Percentiles rank a stretch among this genome's conserved stretches.
These are phyloP conservation scores for Trachelus iudaicus DNA, from an alignment of 2,888 invertebrate species.

Conservation along the genomic window DNA sequence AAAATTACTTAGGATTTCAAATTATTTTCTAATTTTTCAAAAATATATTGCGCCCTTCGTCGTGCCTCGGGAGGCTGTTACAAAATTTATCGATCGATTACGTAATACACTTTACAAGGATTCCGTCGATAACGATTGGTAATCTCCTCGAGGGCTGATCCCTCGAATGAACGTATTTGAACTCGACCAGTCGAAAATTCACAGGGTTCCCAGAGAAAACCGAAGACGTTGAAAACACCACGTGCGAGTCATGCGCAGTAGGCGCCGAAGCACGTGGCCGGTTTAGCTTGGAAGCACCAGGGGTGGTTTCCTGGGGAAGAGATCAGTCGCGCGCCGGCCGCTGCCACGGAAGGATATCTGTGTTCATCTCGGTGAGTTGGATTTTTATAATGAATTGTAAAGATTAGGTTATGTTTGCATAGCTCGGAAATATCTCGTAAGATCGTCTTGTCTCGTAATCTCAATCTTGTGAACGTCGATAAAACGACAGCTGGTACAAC, in stretches of 20 bases:
- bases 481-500: neutral
- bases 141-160: neutral
- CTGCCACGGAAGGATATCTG: constrained; percentile 57
- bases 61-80: neutral
- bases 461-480: neutral
- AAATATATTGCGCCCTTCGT: neutral
- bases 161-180: neutral
- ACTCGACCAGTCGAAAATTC: neutral
- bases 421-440: neutral
- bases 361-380: constrained; percentile 22
- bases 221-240: constrained; percentile 21
- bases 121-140: neutral
- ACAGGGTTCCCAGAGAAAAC: neutral
- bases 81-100: neutral
- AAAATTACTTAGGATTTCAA: neutral
- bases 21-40: neutral
- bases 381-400: neutral
- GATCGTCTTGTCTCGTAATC: neutral
- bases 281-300: constrained; percentile 18
- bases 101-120: neutral
- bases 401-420: neutral
- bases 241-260: constrained; percentile 40
- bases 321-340: constrained; percentile 64
- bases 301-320: constrained; percentile 22
- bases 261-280: constrained; percentile 42